Evolutionary conservation across 1,140 invertebrate species (phyloP).

Genomic region (Aphelinus atriplicis): DNA sequence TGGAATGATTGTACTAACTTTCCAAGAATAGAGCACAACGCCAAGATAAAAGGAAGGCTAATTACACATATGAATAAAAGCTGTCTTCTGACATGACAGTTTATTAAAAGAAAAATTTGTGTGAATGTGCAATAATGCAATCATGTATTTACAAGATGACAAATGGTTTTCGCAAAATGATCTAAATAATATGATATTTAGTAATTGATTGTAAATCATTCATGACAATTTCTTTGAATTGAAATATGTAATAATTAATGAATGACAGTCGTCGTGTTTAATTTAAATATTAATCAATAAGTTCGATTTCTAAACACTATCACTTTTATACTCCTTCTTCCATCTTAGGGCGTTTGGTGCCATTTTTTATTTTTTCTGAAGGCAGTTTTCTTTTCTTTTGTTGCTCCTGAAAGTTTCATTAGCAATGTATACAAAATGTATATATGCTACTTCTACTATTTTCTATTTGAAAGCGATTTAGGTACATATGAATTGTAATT

Average conservation of each 20-base stretch:
- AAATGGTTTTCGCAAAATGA: constrained; percentile 36
- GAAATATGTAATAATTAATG: constrained; percentile 26
- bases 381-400: constrained; percentile 66
- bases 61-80: constrained; percentile 39
- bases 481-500: not conserved
- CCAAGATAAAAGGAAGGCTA: constrained; percentile 50
- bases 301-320: constrained; percentile 51
- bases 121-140: not conserved
- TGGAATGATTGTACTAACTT: too few species aligned
- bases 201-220: not conserved
- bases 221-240: constrained; percentile 42
- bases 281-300: constrained; percentile 33
- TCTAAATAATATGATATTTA: not conserved
- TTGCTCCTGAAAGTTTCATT: constrained; percentile 64
- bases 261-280: constrained; percentile 23
- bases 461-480: not conserved
- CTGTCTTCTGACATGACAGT: constrained; percentile 50
- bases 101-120: constrained; percentile 54
- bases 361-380: constrained; percentile 66
- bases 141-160: constrained; percentile 25
- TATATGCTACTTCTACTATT: too few species aligned
- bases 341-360: constrained; percentile 63
- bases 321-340: constrained; percentile 64
- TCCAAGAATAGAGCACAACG: constrained; percentile 28
- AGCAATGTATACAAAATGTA: constrained; percentile 31